Percentiles rank a stretch among this genome's conserved stretches.
Evolutionary conservation across 1,140 invertebrate species (phyloP).

Genomic region (Tetragonula clypearis): DNA sequence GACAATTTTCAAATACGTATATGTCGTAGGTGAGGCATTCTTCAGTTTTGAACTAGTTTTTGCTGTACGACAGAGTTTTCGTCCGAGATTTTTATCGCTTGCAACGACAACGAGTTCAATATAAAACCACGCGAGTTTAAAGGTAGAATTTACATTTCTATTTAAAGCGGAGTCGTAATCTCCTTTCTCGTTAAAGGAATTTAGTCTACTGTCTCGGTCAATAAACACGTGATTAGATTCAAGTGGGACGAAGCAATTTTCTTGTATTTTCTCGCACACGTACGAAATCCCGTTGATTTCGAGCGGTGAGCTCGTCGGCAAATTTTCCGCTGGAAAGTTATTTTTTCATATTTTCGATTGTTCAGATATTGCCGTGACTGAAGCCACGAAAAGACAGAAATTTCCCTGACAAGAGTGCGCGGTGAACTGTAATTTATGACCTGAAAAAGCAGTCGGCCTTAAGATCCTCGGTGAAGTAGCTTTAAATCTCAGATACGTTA

Average conservation of each 20-base stretch:
- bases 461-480: neutral
- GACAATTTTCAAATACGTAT: neutral
- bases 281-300: neutral
- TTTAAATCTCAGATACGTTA: constrained; percentile 1
- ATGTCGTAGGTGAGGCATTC: neutral
- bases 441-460: constrained; percentile 12
- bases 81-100: neutral
- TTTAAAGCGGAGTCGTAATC: neutral
- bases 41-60: neutral
- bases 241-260: neutral
- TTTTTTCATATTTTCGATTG: constrained; percentile 19
- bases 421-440: constrained; percentile 34
- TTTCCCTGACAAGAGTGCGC: constrained; percentile 16
- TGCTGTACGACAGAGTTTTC: neutral
- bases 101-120: neutral
- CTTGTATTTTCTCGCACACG: neutral
- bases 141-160: neutral
- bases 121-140: neutral
- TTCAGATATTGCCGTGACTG: neutral
- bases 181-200: neutral
- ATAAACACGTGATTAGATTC: neutral
- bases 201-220: neutral
- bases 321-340: neutral
- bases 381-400: constrained; percentile 10
- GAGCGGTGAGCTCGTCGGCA: neutral